Percentiles rank a stretch among this genome's conserved stretches.
phyloP scores from a whole-genome alignment of 2,797 vertebrate species.

The Acanthornis magna region DNA sequence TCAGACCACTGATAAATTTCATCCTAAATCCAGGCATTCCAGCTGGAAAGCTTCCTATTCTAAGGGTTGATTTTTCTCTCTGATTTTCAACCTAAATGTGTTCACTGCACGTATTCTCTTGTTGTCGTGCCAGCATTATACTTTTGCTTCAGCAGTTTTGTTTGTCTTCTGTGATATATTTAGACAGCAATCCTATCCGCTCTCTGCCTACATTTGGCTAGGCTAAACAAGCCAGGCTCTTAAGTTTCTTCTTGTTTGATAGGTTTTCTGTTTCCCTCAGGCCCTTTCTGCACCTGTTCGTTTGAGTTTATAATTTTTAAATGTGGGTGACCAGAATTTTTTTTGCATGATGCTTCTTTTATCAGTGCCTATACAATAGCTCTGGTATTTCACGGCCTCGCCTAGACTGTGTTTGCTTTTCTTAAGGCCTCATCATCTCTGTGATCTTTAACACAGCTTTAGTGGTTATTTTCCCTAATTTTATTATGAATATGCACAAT shows the following conservation, averaged over 20 bases:
- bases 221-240: slow-evolving; percentile 33
- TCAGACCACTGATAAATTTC: not conserved
- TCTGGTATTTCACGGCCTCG: not conserved
- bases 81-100: not conserved
- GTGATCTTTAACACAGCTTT: not conserved
- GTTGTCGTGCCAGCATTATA: not conserved
- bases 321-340: not conserved
- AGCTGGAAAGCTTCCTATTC: not conserved
- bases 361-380: not conserved
- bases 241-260: slow-evolving; percentile 53
- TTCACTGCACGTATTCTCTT: slow-evolving; percentile 1
- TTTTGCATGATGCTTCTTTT: not conserved
- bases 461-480: not conserved
- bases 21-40: not conserved
- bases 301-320: slow-evolving; percentile 15
- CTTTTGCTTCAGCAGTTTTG: slow-evolving; percentile 48
- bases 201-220: slow-evolving; percentile 32
- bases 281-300: slow-evolving; percentile 51
- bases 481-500: not conserved
- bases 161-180: slow-evolving; percentile 63
- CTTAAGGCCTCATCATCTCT: not conserved
- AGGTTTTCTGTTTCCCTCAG: slow-evolving; percentile 35
- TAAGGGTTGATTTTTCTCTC: not conserved
- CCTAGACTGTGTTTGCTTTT: not conserved
- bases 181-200: slow-evolving; percentile 49